Base-by-base conservation (phyloP, 1,140 invertebrate species). In the Arctopsyche grandis region DNA sequence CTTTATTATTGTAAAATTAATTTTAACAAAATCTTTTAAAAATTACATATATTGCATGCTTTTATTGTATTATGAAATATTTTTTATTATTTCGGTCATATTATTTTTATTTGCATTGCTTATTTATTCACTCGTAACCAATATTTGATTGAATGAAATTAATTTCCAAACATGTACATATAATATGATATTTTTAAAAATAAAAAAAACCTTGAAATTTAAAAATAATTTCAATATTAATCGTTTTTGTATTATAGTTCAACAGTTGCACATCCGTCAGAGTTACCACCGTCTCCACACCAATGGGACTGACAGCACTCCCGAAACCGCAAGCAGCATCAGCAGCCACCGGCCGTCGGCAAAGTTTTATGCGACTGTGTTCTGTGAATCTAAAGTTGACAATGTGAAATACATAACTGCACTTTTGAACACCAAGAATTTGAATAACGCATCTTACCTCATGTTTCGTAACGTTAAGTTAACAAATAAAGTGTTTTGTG, bases 201-300 rank as follows among this genome's bases (percentile, higher is more conserved):
- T n/a, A n/a, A n/a, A n/a, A n/a, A n/a, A n/a, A n/a, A n/a, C n/a
- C n/a, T n/a, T n/a, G n/a, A n/a, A 7, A 38, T 38, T 38, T 38
- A 1, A 38, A 38, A 38, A 4, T 4, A 7, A 38, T 38, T 38
- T 1, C 29, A 38, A 38, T 38, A 38, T 38, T 38, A 38, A 38
- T 38, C 7, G 29, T 38, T 63, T 38, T 38, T 82, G 79, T 84
- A 75, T 94, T 95, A 83, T 92, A 97, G 97, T 89, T 99, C 97
- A 79, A 97, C 96, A 80, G 97, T 99, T 86, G 98, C 98, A 79
- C 97, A 99, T 89, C 96, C 97, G 66, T 98, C 96, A 75, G 97
- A 99, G 91, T 90, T 99, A 86, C 98, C 97, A 83, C 97, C 97
- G 24, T 98, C 97, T 84, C 97, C 97, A 79, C 96, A 99, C 88